phyloP scores from a whole-genome alignment of 2,797 vertebrate species.

The Staurois parvus region DNA sequence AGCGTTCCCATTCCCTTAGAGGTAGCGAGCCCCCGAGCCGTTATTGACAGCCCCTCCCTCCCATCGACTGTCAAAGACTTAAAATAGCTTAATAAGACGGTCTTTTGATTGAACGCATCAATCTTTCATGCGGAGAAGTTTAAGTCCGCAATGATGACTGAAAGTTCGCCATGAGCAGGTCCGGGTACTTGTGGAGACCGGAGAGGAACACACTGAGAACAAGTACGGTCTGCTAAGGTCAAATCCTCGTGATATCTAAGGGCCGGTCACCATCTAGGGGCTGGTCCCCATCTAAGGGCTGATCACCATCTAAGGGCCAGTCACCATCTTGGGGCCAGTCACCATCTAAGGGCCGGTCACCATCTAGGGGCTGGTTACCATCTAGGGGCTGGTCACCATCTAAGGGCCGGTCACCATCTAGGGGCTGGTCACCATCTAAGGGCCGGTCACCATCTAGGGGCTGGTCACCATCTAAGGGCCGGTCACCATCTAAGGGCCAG shows the following conservation, averaged over 20 bases:
- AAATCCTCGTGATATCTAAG: slow-evolving; percentile 7
- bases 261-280: neutral
- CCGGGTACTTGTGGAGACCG: neutral
- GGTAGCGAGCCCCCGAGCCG: slow-evolving; percentile 17
- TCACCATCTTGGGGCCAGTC: too few species aligned
- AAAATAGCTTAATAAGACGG: slow-evolving; percentile 35
- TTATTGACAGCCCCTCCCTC: slow-evolving; percentile 23
- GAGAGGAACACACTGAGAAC: neutral
- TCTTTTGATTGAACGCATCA: slow-evolving; percentile 35
- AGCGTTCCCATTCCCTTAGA: neutral
- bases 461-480: neutral
- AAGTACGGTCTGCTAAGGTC: neutral
- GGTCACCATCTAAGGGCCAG: too few species aligned
- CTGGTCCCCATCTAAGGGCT: neutral
- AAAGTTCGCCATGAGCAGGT: neutral
- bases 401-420: neutral
- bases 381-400: neutral
- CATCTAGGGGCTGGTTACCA: too few species aligned
- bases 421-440: too few species aligned
- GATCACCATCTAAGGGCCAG: neutral
- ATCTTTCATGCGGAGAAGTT: slow-evolving; percentile 27
- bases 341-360: neutral
- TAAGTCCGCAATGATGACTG: neutral
- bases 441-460: too few species aligned
- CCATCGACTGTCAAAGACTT: slow-evolving; percentile 7